These are phyloP conservation scores for Vidua chalybeata DNA, from an alignment of 2,113 vertebrate species.

Conservation along the genomic window DNA sequence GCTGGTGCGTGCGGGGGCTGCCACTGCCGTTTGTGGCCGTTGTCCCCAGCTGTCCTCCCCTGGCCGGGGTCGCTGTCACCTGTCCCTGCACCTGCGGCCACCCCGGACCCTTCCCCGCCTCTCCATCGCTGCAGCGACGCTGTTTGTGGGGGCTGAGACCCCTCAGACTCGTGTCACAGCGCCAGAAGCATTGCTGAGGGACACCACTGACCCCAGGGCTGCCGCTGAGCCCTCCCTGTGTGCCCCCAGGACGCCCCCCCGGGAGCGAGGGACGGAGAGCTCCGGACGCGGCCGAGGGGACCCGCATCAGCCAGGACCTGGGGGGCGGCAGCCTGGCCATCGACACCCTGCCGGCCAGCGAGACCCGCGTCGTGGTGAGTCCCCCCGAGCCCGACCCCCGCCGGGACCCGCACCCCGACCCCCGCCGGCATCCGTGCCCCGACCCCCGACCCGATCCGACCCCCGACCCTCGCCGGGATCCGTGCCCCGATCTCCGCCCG, in stretches of 20 bases:
- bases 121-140: accelerated
- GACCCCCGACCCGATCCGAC: too few relatives aligned
- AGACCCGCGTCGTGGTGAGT: conserved; percentile 85
- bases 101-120: background rate
- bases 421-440: too few relatives aligned
- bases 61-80: background rate
- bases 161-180: accelerated
- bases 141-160: background rate
- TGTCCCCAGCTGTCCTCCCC: background rate
- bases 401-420: too few relatives aligned
- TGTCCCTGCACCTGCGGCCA: background rate
- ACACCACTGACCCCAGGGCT: background rate
- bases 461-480: too few relatives aligned
- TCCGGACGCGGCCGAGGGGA: conserved; percentile 36
- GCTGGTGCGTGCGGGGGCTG: background rate
- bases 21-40: background rate
- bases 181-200: background rate
- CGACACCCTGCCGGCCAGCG: conserved; percentile 80
- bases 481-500: background rate
- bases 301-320: conserved; percentile 77
- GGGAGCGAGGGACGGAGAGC: conserved; percentile 10
- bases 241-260: conserved; percentile 21
- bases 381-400: too few relatives aligned
- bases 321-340: conserved; percentile 81
- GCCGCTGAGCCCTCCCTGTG: background rate